phyloP scores from a whole-genome alignment of 2,888 invertebrate genomes.

The Napeogenes inachia region DNA sequence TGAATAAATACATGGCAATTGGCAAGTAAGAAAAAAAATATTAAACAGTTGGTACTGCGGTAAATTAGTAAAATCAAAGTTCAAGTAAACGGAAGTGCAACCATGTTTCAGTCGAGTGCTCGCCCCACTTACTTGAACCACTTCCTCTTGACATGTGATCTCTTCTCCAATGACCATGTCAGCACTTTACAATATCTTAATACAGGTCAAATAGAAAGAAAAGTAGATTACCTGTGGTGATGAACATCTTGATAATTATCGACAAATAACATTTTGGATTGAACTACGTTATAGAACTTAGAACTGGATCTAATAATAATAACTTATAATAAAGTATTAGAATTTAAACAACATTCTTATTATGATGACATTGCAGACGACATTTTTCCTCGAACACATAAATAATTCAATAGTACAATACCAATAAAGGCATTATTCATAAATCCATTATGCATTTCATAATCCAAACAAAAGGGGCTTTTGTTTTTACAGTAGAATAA shows the following conservation, averaged over 20 bases:
- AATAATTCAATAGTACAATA: conserved; percentile 20
- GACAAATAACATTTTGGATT: too few species aligned
- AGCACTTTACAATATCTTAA: conserved; percentile 15
- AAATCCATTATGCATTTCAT: conserved; percentile 12
- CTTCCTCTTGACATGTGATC: conserved; percentile 33
- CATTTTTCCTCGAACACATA: conserved; percentile 21
- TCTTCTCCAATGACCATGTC: conserved; percentile 19
- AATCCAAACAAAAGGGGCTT: conserved; percentile 11
- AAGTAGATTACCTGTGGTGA: neutral
- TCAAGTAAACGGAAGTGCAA: conserved; percentile 19
- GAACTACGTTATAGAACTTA: too few species aligned
- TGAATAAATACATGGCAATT: neutral
- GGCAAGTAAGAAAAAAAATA: too few species aligned
- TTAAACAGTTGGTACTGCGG: neutral
- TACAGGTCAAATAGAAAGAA: neutral
- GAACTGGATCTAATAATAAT: too few species aligned
- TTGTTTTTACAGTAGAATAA: neutral
- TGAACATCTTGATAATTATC: too few species aligned
- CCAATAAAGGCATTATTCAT: conserved; percentile 21
- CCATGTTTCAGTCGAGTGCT: conserved; percentile 28
- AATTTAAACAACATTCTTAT: neutral
- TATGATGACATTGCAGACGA: conserved; percentile 19
- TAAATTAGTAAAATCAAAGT: conserved; percentile 8
- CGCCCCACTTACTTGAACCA: conserved; percentile 31
- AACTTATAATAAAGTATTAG: neutral